Conservation (phyloP, 2,797 vertebrate genomes). For the Darevskia nairensis region DNA sequence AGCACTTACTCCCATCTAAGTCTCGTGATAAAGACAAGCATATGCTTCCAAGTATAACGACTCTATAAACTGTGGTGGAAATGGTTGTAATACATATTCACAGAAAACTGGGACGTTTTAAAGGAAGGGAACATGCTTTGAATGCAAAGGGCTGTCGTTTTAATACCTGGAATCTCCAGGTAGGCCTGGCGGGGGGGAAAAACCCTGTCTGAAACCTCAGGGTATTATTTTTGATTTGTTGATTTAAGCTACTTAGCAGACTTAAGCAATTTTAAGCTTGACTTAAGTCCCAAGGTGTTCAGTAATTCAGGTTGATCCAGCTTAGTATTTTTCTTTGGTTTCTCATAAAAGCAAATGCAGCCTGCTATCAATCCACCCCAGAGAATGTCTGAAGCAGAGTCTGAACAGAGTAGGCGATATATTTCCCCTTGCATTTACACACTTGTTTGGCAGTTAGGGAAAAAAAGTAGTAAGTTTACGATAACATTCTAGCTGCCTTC, state of each 20-base stretch:
- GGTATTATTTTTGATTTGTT: constrained; percentile 22
- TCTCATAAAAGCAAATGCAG: background rate
- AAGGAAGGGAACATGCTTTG: too few species aligned
- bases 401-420: constrained; percentile 33
- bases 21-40: too few species aligned
- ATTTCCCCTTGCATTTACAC: background rate
- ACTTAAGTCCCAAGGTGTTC: constrained; percentile 16
- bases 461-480: constrained; percentile 38
- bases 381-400: constrained; percentile 33
- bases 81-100: too few species aligned
- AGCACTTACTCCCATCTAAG: too few species aligned
- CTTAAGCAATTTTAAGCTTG: background rate
- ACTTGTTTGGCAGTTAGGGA: constrained; percentile 30
- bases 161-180: too few species aligned
- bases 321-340: constrained; percentile 2
- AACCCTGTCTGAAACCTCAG: too few species aligned
- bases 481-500: constrained; percentile 32
- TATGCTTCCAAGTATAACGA: too few species aligned
- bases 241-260: constrained; percentile 10
- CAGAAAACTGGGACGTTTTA: too few species aligned
- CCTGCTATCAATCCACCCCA: constrained; percentile 8
- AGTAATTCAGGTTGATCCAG: background rate
- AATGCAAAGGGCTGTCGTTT: too few species aligned
- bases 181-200: too few species aligned
- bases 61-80: too few species aligned